Conservation (phyloP, 1,140 invertebrate genomes). For the Pectinophora gossypiella region DNA sequence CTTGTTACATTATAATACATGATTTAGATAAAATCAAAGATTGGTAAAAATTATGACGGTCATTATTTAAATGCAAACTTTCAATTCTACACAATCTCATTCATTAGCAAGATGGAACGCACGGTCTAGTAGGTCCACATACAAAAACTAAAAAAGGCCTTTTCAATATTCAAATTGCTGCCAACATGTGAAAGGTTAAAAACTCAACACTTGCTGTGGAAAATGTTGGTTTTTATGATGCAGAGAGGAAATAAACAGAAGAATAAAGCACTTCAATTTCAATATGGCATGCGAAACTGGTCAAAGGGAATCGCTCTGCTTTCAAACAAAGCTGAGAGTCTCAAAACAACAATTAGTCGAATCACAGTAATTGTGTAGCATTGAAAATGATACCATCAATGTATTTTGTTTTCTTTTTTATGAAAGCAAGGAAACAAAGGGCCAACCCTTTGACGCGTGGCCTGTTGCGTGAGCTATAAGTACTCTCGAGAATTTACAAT, state of each 20-base stretch:
- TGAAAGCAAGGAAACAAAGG: slow-evolving; percentile 37
- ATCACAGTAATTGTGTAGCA: slow-evolving; percentile 59
- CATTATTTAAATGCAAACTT: neutral
- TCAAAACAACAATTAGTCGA: slow-evolving; percentile 58
- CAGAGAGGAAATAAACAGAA: neutral
- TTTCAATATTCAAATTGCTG: neutral
- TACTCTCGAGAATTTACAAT: too few relatives aligned
- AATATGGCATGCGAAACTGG: slow-evolving; percentile 58
- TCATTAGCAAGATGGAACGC: slow-evolving; percentile 27
- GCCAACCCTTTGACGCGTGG: slow-evolving; percentile 57
- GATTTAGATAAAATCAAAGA: neutral
- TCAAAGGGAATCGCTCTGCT: slow-evolving; percentile 50
- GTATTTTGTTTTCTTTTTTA: slow-evolving; percentile 41
- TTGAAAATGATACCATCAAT: slow-evolving; percentile 67
- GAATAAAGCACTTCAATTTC: slow-evolving; percentile 44
- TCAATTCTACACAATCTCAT: slow-evolving; percentile 5
- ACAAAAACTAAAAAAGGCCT: neutral
- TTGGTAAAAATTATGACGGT: too few relatives aligned
- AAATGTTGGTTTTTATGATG: neutral
- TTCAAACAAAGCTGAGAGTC: slow-evolving; percentile 43
- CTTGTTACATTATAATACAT: too few relatives aligned
- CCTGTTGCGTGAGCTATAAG: slow-evolving; percentile 23
- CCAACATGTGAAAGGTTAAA: neutral
- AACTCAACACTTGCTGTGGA: neutral
- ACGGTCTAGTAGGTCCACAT: slow-evolving; percentile 17